Percentiles rank a stretch among this genome's conserved stretches.
phyloP scores from a whole-genome alignment of 2,113 vertebrate genomes.

The Globicephala melas region DNA sequence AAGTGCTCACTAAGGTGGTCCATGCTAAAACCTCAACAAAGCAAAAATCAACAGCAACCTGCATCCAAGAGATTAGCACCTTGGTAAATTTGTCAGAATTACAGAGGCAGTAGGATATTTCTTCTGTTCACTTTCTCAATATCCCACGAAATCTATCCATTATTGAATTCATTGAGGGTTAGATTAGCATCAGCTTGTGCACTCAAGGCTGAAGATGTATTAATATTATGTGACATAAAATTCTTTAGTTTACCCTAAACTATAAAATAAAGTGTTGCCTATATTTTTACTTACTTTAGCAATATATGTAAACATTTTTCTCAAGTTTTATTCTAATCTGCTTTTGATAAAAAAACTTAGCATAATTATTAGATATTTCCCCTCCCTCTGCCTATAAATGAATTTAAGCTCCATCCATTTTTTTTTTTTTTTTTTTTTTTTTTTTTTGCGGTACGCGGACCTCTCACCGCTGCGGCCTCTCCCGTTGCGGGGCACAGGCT shows the following conservation, averaged over 20 bases:
- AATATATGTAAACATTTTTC: neutral
- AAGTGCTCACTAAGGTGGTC: neutral
- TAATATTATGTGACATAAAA: neutral
- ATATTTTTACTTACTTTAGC: neutral
- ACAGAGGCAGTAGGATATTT: neutral
- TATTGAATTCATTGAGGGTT: neutral
- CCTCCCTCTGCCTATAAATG: neutral
- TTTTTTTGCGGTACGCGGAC: no score
- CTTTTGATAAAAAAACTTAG: neutral
- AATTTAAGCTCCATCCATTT: neutral
- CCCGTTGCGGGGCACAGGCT: no score
- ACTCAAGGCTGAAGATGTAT: neutral
- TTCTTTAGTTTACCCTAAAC: neutral
- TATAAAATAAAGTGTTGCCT: neutral
- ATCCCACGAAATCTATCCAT: neutral
- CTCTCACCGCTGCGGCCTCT: no score
- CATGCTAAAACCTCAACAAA: neutral
- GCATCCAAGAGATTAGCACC: neutral
- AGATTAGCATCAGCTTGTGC: neutral
- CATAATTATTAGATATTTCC: neutral
- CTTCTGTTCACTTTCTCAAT: neutral
- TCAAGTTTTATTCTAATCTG: neutral
- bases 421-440: neutral
- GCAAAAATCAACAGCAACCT: neutral
- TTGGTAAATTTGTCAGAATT: neutral